phyloP scores from a whole-genome alignment of 2,888 invertebrate genomes.

The Clitarchus hookeri region DNA sequence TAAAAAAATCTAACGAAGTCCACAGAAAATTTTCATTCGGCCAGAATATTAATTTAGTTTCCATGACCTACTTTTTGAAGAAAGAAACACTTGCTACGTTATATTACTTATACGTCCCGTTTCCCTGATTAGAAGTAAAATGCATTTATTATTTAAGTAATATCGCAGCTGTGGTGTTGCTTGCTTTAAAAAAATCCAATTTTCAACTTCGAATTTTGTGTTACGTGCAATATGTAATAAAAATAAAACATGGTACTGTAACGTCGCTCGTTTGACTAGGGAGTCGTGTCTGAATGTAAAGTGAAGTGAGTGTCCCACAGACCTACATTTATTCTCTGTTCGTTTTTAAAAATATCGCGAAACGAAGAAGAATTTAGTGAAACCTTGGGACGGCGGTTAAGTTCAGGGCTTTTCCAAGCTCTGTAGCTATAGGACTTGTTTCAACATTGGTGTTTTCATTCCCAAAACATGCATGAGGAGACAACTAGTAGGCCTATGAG shows the following conservation, averaged over 20 bases:
- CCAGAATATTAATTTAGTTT: constrained; percentile 14
- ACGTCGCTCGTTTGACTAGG: constrained; percentile 68
- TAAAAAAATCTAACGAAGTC: no score
- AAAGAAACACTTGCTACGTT: background rate
- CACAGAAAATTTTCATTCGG: background rate
- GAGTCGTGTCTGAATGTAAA: constrained; percentile 76
- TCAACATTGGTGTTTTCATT: constrained; percentile 54
- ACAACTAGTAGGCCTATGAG: constrained; percentile 67
- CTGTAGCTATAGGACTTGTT: constrained; percentile 55
- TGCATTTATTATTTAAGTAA: background rate
- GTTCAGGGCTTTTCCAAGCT: constrained; percentile 56
- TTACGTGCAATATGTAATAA: background rate
- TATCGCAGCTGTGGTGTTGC: background rate
- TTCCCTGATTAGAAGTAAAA: background rate
- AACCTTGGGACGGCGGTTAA: constrained; percentile 57
- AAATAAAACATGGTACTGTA: background rate
- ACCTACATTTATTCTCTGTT: constrained; percentile 79
- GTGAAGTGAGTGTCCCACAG: constrained; percentile 88
- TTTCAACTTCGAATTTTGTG: background rate
- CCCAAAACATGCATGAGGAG: constrained; percentile 67
- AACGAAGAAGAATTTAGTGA: constrained; percentile 57
- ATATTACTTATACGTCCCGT: background rate
- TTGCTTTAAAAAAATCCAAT: background rate
- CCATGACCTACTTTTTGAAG: background rate
- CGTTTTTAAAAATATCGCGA: constrained; percentile 58